These are phyloP conservation scores for Peromyscus leucopus DNA, from an alignment of 2,113 vertebrate genomes.

Conservation along the genomic window DNA sequence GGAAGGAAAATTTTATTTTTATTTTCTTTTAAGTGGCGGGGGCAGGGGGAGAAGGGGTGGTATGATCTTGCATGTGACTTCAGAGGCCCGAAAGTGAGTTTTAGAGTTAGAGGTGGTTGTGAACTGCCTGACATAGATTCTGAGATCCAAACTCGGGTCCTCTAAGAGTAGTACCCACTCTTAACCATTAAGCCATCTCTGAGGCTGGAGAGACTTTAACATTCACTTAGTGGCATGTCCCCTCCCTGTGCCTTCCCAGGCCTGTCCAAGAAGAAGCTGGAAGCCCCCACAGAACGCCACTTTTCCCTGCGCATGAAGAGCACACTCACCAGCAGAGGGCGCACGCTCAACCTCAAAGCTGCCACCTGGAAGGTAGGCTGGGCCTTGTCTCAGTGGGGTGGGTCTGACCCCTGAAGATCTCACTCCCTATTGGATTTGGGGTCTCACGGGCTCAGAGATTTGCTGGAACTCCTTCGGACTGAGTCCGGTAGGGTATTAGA, in stretches of 20 bases:
- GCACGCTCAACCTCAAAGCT: slow-evolving; percentile 93
- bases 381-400: background rate
- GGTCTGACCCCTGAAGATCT: background rate
- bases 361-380: slow-evolving; percentile 91
- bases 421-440: fast-evolving
- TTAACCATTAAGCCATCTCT: background rate
- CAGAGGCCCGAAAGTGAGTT: background rate
- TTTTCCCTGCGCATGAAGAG: slow-evolving; percentile 94
- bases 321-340: slow-evolving; percentile 91
- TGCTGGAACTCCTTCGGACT: background rate
- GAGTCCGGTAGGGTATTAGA: background rate
- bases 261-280: slow-evolving; percentile 85
- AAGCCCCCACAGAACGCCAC: slow-evolving; percentile 81
- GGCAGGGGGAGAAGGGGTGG: background rate
- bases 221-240: background rate
- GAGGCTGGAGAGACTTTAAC: background rate
- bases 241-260: slow-evolving; percentile 75
- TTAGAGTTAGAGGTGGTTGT: background rate
- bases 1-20: background rate
- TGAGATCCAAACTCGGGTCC: background rate
- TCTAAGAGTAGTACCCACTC: background rate
- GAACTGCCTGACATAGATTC: background rate
- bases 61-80: background rate
- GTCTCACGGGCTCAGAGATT: background rate
- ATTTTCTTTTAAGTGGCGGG: background rate